Conservation (phyloP, 2,113 vertebrate genomes). For the Leucosticte australis region DNA sequence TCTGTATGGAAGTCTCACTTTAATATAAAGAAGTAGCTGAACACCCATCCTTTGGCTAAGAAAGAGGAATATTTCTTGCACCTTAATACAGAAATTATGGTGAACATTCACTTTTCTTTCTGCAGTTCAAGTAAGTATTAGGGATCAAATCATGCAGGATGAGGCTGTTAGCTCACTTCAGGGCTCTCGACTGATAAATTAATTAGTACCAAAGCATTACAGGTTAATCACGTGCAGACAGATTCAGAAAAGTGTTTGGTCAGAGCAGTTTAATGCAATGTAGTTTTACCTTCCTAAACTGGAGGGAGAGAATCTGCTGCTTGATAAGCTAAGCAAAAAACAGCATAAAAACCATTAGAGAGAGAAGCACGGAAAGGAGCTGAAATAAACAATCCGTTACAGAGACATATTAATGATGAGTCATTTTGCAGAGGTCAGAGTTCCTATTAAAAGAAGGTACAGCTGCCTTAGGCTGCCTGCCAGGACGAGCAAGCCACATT, state of each 20-base stretch:
- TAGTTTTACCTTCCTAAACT: constrained; percentile 89
- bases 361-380: constrained; percentile 61
- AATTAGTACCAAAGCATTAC: constrained; percentile 59
- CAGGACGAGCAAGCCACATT: constrained; percentile 56
- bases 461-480: constrained; percentile 65
- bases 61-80: neutral
- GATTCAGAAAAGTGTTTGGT: constrained; percentile 40
- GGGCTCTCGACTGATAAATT: neutral
- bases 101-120: neutral
- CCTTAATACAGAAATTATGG: neutral
- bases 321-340: constrained; percentile 91
- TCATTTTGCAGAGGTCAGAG: constrained; percentile 57
- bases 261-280: constrained; percentile 67
- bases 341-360: constrained; percentile 85
- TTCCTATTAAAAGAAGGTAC: constrained; percentile 74
- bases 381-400: constrained; percentile 48
- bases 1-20: constrained; percentile 61
- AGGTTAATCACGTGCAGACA: neutral
- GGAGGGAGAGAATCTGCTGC: constrained; percentile 88
- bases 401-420: constrained; percentile 62
- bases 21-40: constrained; percentile 19
- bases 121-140: neutral
- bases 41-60: neutral
- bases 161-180: constrained; percentile 8
- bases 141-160: neutral